Percentiles rank a stretch among this genome's conserved stretches.
Evolutionary conservation across 2,888 invertebrate species (phyloP).

Genomic region (Glyphotaelius pellucidus): DNA sequence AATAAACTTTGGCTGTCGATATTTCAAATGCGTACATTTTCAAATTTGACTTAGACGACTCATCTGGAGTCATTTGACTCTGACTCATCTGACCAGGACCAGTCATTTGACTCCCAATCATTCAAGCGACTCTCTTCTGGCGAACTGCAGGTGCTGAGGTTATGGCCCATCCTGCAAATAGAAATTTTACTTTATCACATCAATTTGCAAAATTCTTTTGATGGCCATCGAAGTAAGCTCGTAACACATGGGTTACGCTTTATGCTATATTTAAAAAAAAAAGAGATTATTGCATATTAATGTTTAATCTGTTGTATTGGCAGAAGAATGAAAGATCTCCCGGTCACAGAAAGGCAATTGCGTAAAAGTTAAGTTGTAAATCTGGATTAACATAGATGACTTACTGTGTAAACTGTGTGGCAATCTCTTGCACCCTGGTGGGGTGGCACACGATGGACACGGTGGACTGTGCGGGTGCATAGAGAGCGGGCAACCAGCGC

Average conservation of each 20-base stretch:
- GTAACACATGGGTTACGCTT: no score
- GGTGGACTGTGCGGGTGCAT: constrained; percentile 79
- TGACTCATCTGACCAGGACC: no score
- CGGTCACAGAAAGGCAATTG: background rate
- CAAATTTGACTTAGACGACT: background rate
- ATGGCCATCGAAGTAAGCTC: no score
- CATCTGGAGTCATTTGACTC: background rate
- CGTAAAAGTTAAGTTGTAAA: background rate
- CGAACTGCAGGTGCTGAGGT: constrained; percentile 78
- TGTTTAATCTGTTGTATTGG: background rate
- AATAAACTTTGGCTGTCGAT: background rate
- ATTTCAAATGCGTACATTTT: no score
- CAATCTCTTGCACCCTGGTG: constrained; percentile 83
- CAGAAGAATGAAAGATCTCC: background rate
- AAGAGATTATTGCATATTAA: no score
- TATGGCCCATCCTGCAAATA: constrained; percentile 77
- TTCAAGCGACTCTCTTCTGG: constrained; percentile 82
- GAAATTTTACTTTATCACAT: background rate
- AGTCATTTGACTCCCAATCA: constrained; percentile 45
- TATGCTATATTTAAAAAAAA: no score
- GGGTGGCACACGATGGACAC: constrained; percentile 89
- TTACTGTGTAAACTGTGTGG: constrained; percentile 82
- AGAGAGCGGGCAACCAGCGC: constrained; percentile 84
- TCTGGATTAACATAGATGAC: background rate
- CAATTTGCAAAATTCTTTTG: background rate